These are phyloP conservation scores for Drosophila mettleri DNA, from an alignment of 2,888 invertebrate species.

Conservation along the genomic window DNA sequence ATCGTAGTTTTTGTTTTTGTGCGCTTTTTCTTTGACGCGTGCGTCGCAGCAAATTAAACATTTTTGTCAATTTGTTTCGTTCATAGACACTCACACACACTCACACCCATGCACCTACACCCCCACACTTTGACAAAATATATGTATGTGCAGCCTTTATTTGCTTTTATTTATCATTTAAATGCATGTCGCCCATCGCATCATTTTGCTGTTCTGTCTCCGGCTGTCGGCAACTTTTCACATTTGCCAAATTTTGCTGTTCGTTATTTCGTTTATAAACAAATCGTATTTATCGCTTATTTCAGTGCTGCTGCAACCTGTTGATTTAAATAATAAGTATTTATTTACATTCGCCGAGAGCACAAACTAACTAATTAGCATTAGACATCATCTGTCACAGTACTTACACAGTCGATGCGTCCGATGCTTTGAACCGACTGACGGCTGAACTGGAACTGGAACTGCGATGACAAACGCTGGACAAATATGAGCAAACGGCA, in stretches of 20 bases:
- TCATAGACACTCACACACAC: conserved; percentile 11
- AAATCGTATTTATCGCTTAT: conserved; percentile 59
- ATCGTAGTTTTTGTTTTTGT: conserved; percentile 52
- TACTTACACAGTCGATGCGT: conserved; percentile 44
- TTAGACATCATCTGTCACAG: conserved; percentile 9
- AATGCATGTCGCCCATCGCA: conserved; percentile 46
- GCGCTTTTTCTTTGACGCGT: conserved; percentile 72
- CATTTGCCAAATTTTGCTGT: conserved; percentile 10
- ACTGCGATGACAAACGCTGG: conserved; percentile 64
- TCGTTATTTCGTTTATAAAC: conserved; percentile 66
- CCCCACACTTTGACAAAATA: neutral
- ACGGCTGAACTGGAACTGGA: conserved; percentile 70
- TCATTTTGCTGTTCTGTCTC: conserved; percentile 1
- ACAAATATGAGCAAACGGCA: conserved; percentile 54
- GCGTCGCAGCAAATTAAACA: conserved; percentile 82
- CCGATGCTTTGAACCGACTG: conserved; percentile 50
- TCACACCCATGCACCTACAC: too few relatives aligned
- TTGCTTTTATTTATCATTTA: conserved; percentile 35
- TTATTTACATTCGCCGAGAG: conserved; percentile 37
- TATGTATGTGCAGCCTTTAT: conserved; percentile 24
- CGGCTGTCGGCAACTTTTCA: conserved; percentile 23
- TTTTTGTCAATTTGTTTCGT: conserved; percentile 46
- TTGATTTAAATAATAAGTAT: conserved; percentile 44
- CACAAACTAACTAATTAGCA: conserved; percentile 35
- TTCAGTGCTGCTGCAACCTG: conserved; percentile 60